Evolutionary conservation across 2,888 invertebrate species (phyloP).

Genomic region (Leptinotarsa tumamoca): DNA sequence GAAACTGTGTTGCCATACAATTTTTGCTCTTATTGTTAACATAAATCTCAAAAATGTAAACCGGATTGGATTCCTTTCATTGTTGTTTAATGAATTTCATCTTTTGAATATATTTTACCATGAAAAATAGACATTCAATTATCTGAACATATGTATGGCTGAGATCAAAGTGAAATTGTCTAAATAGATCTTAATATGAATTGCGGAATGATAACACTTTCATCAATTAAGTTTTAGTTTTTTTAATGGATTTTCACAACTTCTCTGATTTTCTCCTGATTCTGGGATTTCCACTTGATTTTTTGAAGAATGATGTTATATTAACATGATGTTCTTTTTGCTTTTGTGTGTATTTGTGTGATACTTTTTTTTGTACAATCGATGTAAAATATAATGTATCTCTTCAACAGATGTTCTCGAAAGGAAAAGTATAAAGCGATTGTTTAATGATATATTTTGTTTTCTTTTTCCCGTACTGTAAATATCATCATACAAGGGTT

Average conservation of each 20-base stretch:
- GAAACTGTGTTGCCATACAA: no score
- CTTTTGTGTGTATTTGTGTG: constrained; percentile 67
- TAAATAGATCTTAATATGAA: background rate
- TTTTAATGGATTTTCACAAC: constrained; percentile 20
- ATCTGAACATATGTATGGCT: no score
- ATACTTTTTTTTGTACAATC: constrained; percentile 72
- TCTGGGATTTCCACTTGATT: constrained; percentile 23
- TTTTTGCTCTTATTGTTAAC: no score
- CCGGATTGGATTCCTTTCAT: no score
- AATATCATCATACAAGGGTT: background rate
- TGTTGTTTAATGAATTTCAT: no score
- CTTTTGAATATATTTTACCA: no score
- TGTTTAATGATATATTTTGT: constrained; percentile 46
- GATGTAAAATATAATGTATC: constrained; percentile 72
- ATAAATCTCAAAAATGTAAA: no score
- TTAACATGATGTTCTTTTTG: constrained; percentile 59
- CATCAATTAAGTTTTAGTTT: constrained; percentile 2
- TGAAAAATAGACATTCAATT: no score
- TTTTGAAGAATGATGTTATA: constrained; percentile 46
- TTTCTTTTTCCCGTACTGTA: constrained; percentile 26
- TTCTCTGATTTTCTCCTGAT: constrained; percentile 18
- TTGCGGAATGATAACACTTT: background rate
- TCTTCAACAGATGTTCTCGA: constrained; percentile 59
- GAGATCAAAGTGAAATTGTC: no score
- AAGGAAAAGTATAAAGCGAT: constrained; percentile 52